Evolutionary conservation across 2,888 invertebrate species (phyloP).

Genomic region (Nipponacmea schrenckii): DNA sequence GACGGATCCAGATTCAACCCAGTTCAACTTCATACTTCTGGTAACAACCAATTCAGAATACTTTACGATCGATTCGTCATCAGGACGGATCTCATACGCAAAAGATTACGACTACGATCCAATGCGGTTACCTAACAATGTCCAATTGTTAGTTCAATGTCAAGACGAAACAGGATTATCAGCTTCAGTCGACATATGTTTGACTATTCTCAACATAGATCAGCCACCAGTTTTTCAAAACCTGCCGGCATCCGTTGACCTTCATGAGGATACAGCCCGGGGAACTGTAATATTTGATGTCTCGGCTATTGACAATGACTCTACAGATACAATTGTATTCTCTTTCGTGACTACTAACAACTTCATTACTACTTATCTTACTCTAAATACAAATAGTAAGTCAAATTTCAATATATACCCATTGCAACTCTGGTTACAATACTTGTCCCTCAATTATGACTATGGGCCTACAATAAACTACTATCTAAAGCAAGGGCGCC

Average conservation of each 20-base stretch:
- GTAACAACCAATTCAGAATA: neutral
- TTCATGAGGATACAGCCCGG: neutral
- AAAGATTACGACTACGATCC: neutral
- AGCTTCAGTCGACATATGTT: neutral
- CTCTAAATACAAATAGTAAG: neutral
- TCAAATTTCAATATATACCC: too few relatives aligned
- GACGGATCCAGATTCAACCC: neutral
- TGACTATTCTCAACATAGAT: neutral
- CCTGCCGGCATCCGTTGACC: neutral
- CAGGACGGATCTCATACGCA: neutral
- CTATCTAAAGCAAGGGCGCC: too few relatives aligned
- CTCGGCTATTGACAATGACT: neutral
- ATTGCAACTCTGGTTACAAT: too few relatives aligned
- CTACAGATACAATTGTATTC: neutral
- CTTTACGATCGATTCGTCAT: neutral
- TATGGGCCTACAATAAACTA: too few relatives aligned
- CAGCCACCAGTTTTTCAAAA: neutral
- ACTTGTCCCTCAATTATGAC: too few relatives aligned
- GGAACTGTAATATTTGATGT: neutral
- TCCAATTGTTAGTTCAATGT: neutral
- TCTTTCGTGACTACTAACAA: neutral
- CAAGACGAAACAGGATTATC: neutral
- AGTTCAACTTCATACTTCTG: neutral
- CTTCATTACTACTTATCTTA: neutral
- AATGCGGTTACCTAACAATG: neutral